Evolutionary conservation across 2,113 vertebrate genomes (phyloP).

Genomic region (mouse (Mus musculus)): GRCm39 chr12:83091501-83092000

Average conservation of each 20-base stretch:
- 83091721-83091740: conserved; percentile 81
- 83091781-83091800: conserved; percentile 77
- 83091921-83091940: conserved; percentile 31
- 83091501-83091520: conserved; percentile 89
- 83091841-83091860: not conserved
- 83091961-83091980: conserved; percentile 28
- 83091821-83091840: conserved; percentile 59
- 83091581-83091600: conserved; percentile 89
- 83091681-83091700: conserved; percentile 85
- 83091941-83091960: not conserved
- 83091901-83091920: not conserved
- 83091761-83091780: conserved; percentile 72
- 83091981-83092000: not conserved
- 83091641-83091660: conserved; percentile 80
- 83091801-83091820: conserved; percentile 74
- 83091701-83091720: conserved; percentile 75
- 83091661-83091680: conserved; percentile 83
- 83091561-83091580: conserved; percentile 90
- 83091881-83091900: conserved; percentile 36
- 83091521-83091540: conserved; percentile 88
- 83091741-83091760: conserved; percentile 67
- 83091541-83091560: conserved; percentile 88
- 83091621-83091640: conserved; percentile 81
- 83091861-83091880: not conserved
- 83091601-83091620: conserved; percentile 89